phyloP scores from a whole-genome alignment of 1,140 invertebrate genomes.

The Glossosoma conforme region DNA sequence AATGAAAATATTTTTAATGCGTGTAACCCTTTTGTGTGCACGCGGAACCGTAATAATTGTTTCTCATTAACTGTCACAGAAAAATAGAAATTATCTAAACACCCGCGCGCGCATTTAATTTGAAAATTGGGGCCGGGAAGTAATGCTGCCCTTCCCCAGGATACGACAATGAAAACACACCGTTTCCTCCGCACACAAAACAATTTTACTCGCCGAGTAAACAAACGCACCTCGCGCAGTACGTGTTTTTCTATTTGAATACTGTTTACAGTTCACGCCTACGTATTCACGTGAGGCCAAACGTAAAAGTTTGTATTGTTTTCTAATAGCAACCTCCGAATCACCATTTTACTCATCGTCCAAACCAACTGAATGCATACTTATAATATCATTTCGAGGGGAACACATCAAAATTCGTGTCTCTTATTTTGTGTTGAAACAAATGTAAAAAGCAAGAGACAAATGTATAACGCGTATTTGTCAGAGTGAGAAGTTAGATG shows the following conservation, averaged over 20 bases:
- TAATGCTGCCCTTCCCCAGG: conserved; percentile 14
- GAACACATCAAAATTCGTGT: too few species aligned
- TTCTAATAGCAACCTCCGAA: conserved; percentile 28
- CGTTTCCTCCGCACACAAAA: conserved; percentile 27
- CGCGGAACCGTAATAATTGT: too few species aligned
- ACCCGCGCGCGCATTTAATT: too few species aligned
- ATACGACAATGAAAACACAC: conserved; percentile 27
- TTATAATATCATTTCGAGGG: too few species aligned
- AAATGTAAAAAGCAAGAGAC: background rate
- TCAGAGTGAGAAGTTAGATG: background rate
- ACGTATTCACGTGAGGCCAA: conserved; percentile 11
- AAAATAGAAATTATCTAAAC: too few species aligned
- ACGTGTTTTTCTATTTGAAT: conserved; percentile 30
- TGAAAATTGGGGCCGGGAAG: too few species aligned
- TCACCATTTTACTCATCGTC: too few species aligned
- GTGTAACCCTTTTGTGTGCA: too few species aligned
- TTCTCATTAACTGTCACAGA: too few species aligned
- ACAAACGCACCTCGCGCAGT: conserved; percentile 22
- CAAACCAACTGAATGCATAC: too few species aligned
- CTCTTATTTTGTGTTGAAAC: too few species aligned
- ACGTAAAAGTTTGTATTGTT: conserved; percentile 19
- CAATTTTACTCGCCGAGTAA: conserved; percentile 16
- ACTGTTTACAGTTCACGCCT: conserved; percentile 28
- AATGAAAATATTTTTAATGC: too few species aligned
- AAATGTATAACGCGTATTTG: background rate